These are phyloP conservation scores for Tipula helvola DNA, from an alignment of 2,888 invertebrate species.

Conservation along the genomic window DNA sequence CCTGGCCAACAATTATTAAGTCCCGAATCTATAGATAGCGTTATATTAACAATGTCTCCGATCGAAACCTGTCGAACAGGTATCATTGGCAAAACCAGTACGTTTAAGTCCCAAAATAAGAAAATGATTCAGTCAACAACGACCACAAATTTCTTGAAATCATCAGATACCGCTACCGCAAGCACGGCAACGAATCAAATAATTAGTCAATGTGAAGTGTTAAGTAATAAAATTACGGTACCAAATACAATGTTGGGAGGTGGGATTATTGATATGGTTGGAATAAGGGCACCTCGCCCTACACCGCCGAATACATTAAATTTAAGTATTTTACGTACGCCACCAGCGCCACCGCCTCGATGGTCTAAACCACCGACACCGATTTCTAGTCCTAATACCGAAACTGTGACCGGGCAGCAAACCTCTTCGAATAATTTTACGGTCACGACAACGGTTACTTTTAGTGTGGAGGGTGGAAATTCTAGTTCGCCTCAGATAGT, in stretches of 20 bases:
- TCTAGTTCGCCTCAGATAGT: slow-evolving; percentile 27
- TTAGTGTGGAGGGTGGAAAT: slow-evolving; percentile 44
- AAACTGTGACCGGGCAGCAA: slow-evolving; percentile 34
- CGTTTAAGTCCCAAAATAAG: slow-evolving; percentile 13
- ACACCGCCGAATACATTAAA: slow-evolving; percentile 75
- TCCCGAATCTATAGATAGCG: slow-evolving; percentile 48
- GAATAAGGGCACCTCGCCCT: slow-evolving; percentile 55
- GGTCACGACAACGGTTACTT: slow-evolving; percentile 76
- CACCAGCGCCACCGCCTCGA: slow-evolving; percentile 13
- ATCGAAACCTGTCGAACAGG: slow-evolving; percentile 30
- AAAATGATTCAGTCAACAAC: slow-evolving; percentile 22
- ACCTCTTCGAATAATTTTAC: slow-evolving; percentile 58
- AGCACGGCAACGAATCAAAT: slow-evolving; percentile 14
- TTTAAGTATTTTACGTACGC: slow-evolving; percentile 37
- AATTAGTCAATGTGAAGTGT: slow-evolving; percentile 14
- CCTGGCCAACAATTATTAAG: slow-evolving; percentile 34
- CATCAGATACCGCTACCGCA: slow-evolving; percentile 54
- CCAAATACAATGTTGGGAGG: background rate
- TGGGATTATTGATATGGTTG: slow-evolving; percentile 15
- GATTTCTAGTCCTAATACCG: slow-evolving; percentile 27
- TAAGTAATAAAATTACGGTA: background rate
- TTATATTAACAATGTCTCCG: slow-evolving; percentile 67
- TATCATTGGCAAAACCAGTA: slow-evolving; percentile 21
- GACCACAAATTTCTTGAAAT: slow-evolving; percentile 32
- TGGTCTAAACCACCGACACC: slow-evolving; percentile 28